These are phyloP conservation scores for Lasioglossum villosulum DNA, from an alignment of 2,888 invertebrate genomes.

Conservation along the genomic window DNA sequence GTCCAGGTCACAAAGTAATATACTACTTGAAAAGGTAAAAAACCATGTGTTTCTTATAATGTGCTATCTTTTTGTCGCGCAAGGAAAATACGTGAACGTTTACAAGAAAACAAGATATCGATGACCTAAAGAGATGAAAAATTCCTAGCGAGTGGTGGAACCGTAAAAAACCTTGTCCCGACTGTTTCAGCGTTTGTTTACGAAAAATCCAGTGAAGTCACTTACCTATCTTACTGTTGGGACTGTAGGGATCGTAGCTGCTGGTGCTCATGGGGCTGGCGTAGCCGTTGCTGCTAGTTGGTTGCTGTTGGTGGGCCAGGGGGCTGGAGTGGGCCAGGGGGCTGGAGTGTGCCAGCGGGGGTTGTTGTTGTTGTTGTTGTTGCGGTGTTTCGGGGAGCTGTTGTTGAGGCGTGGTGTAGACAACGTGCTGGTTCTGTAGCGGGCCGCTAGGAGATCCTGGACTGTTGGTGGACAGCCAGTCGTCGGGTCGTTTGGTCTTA, in stretches of 20 bases:
- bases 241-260: conserved; percentile 96
- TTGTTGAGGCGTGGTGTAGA: conserved; percentile 84
- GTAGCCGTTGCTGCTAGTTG: conserved; percentile 90
- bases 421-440: conserved; percentile 87
- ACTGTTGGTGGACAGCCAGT: conserved; percentile 88
- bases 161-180: too few species aligned
- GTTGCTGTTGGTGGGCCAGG: conserved; percentile 71
- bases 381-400: conserved; percentile 74
- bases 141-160: neutral
- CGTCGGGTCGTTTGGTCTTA: conserved; percentile 87
- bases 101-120: too few species aligned
- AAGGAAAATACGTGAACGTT: too few species aligned
- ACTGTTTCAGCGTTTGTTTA: too few species aligned
- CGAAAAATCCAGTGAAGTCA: conserved; percentile 60
- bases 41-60: too few species aligned
- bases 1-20: too few species aligned
- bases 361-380: conserved; percentile 71
- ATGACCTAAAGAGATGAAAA: too few species aligned
- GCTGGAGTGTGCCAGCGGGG: conserved; percentile 74
- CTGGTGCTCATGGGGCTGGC: conserved; percentile 94
- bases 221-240: conserved; percentile 95
- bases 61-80: too few species aligned
- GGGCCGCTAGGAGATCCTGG: conserved; percentile 85
- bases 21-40: too few species aligned
- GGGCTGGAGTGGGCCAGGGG: conserved; percentile 73